phyloP scores from a whole-genome alignment of 2,113 vertebrate species.

The Cyprinodon brontotheroides region DNA sequence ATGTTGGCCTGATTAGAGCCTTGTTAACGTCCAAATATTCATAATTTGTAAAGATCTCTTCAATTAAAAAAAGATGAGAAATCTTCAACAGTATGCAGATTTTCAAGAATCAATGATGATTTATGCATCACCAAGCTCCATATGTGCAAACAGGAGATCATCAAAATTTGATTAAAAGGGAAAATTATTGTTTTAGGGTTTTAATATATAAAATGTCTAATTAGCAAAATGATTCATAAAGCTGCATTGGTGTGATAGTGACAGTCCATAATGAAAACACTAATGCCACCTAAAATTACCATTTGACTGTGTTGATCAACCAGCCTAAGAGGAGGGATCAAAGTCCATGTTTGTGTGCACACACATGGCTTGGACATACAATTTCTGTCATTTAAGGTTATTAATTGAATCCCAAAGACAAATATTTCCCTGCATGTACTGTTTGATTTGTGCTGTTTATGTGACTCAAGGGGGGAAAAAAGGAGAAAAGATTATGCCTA shows the following conservation, averaged over 20 bases:
- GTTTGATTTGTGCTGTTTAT: background rate
- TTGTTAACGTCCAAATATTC: background rate
- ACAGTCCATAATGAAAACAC: background rate
- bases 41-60: background rate
- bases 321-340: background rate
- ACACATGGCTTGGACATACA: conserved; percentile 8
- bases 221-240: conserved; percentile 1
- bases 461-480: background rate
- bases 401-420: conserved; percentile 4
- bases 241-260: background rate
- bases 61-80: background rate
- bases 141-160: background rate
- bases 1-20: background rate
- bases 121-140: background rate
- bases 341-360: background rate
- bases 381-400: background rate
- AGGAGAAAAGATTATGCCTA: background rate
- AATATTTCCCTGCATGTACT: background rate
- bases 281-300: background rate
- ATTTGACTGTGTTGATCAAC: conserved; percentile 9
- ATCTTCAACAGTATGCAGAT: background rate
- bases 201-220: background rate
- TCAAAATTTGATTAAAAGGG: background rate
- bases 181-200: background rate
- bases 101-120: too few relatives aligned